These are phyloP conservation scores for Brevipalpus yothersi DNA, from an alignment of 1,140 invertebrate genomes.

Conservation along the genomic window DNA sequence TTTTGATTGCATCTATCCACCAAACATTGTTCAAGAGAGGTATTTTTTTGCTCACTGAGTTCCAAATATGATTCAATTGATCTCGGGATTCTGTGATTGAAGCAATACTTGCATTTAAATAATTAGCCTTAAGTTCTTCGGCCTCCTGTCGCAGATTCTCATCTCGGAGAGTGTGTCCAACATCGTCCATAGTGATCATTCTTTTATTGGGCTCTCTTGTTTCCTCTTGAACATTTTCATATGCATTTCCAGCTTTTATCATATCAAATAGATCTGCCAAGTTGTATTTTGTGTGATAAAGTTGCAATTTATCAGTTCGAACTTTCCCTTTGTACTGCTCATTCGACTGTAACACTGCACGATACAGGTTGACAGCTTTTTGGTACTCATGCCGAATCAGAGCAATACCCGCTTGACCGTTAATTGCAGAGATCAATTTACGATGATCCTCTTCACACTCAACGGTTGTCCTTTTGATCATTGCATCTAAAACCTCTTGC, in stretches of 20 bases:
- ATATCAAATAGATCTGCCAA: slow-evolving; percentile 22
- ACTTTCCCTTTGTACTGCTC: slow-evolving; percentile 27
- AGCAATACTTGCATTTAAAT: neutral
- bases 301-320: slow-evolving; percentile 30
- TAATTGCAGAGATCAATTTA: slow-evolving; percentile 32
- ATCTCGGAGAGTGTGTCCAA: neutral
- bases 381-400: slow-evolving; percentile 29
- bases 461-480: slow-evolving; percentile 34
- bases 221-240: neutral
- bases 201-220: neutral
- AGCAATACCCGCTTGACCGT: slow-evolving; percentile 36
- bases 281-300: slow-evolving; percentile 43
- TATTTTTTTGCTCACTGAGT: neutral
- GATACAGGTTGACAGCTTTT: slow-evolving; percentile 32
- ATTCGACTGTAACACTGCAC: slow-evolving; percentile 29
- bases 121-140: neutral
- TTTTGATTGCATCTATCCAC: neutral
- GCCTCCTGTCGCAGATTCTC: neutral
- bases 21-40: neutral
- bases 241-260: neutral
- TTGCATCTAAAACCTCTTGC: slow-evolving; percentile 34
- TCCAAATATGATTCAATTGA: neutral
- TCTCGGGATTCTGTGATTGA: neutral
- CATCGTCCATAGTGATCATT: neutral
- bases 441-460: slow-evolving; percentile 40